Evolutionary conservation across 2,797 vertebrate genomes (phyloP), one percentile per base, ranked within the genome.

Genomic region (Microcaecilia unicolor): DNA sequence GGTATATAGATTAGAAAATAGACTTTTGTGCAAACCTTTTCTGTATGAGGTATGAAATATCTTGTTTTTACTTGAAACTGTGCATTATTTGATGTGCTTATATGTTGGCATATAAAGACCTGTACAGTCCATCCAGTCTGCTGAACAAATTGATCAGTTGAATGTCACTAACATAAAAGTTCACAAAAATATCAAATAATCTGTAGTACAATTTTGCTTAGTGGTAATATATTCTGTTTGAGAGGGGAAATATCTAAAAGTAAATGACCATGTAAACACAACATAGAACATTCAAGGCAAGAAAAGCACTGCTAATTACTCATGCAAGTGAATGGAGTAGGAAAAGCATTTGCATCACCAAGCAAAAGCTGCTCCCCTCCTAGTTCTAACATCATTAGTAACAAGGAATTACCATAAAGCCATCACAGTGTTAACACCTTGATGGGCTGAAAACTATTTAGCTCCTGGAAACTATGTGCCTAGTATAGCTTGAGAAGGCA

Each of bases 371-470:
- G 31, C 48, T 49, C 37, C 48, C 51, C 48, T 11, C 17, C 16
- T 55, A 44, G 39, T 56, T 74, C 37, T 53, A 18, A 64, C 67
- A 49, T 55, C 68, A 60, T 70, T 66, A 64, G 48, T 46, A 61
- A 38, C 33, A 61, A 58, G 54, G 34, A 43, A 47, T 61, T 54
- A 44, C 34, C 24, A 25, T 54, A 59, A 50, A 58, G 14, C 25
- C 12, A 2, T 64, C 57, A 45, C 18, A 41, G 22, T 16, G 26
- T 42, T 71, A 48, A 53, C 59, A 56, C 49, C 40, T 64, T 68
- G 25, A 55, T 50, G 22, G 15, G 12, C 7, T 28, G 33, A 48
- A 38, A 59, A 41, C 33, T 48, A 46, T 60, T 63, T 57, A 28
- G 59, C 51, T 62, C 53, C 27, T 47, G 35, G 44, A 41, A 55